A percentile compares a stretch with the other conserved stretches of the same genome.
These are phyloP conservation scores for Gasterosteus nipponicus DNA, from an alignment of 2,113 vertebrate genomes.

Conservation along the genomic window DNA sequence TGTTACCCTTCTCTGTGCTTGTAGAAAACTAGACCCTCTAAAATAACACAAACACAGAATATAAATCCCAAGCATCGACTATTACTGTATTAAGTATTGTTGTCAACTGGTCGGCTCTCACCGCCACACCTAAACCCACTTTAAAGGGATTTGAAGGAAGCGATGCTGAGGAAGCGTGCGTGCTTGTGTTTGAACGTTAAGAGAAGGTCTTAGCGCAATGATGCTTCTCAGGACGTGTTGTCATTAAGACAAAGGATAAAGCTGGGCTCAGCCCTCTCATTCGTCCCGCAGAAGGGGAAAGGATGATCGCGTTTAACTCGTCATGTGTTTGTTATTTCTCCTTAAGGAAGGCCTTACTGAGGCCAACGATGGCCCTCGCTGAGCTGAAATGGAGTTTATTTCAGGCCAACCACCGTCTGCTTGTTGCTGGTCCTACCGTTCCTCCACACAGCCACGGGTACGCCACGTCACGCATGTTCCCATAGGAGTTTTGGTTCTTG, in stretches of 20 bases:
- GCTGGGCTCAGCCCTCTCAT: not conserved
- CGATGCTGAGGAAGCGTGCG: not conserved
- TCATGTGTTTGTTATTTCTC: not conserved
- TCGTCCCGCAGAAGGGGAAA: not conserved
- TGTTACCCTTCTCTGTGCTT: not conserved
- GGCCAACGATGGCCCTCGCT: slow-evolving; percentile 53
- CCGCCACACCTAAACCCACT: slow-evolving; percentile 32
- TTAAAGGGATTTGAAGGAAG: slow-evolving; percentile 40
- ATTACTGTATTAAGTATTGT: not conserved
- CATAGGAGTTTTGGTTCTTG: not conserved
- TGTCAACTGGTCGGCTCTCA: not conserved
- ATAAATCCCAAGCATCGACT: not conserved
- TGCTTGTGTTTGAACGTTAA: slow-evolving; percentile 10
- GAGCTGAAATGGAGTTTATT: slow-evolving; percentile 14
- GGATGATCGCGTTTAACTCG: not conserved
- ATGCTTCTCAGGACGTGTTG: slow-evolving; percentile 3
- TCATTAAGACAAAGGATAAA: slow-evolving; percentile 16
- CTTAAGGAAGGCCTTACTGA: slow-evolving; percentile 36
- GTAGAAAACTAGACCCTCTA: not conserved
- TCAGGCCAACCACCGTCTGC: slow-evolving; percentile 13
- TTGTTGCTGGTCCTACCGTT: slow-evolving; percentile 45
- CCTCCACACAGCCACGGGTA: slow-evolving; percentile 60
- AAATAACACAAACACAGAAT: not conserved
- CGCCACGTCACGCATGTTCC: not conserved
- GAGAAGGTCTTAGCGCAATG: not conserved